These are phyloP conservation scores for Alectura lathami DNA, from an alignment of 2,113 vertebrate genomes.

Conservation along the genomic window DNA sequence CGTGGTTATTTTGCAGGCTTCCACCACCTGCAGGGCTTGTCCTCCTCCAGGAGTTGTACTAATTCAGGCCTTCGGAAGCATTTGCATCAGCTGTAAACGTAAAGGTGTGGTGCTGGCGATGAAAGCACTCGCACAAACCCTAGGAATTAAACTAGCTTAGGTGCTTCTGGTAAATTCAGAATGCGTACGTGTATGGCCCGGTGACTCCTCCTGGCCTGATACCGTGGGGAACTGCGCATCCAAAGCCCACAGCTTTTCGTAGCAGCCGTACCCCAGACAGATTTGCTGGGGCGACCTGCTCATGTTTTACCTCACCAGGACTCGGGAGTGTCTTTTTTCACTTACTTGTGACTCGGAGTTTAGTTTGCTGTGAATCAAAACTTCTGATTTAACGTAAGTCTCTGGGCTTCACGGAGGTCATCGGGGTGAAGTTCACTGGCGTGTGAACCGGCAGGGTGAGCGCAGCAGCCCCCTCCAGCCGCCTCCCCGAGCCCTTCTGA, in stretches of 20 bases:
- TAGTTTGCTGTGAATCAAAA: not conserved
- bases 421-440: not conserved
- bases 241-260: not conserved
- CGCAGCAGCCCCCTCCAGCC: not conserved
- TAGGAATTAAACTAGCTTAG: not conserved
- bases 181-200: not conserved
- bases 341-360: not conserved
- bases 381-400: not conserved
- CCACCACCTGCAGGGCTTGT: not conserved
- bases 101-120: not conserved
- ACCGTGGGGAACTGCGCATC: not conserved
- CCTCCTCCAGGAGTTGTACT: not conserved
- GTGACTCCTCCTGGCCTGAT: not conserved
- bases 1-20: not conserved
- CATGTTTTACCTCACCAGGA: not conserved
- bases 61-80: not conserved
- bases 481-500: too few species aligned
- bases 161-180: not conserved
- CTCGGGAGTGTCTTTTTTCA: not conserved
- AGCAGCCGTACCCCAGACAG: not conserved
- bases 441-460: not conserved
- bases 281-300: not conserved
- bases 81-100: not conserved
- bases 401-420: accelerated
- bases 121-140: not conserved